Evolutionary conservation across 1,140 invertebrate species (phyloP).

Genomic region (Pollicipes pollicipes): DNA sequence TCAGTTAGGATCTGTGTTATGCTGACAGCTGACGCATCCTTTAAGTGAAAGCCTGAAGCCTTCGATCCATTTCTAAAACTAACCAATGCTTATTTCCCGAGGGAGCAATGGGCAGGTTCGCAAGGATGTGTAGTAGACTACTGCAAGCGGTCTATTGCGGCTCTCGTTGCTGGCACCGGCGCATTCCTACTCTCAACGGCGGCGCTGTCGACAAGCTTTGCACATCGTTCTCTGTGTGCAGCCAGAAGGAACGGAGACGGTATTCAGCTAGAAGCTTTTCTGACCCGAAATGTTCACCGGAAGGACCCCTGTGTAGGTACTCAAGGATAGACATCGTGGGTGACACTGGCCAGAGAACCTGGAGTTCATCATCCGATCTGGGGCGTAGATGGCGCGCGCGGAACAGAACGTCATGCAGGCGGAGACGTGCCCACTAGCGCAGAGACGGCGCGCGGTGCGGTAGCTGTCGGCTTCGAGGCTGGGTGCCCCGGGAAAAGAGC

Average conservation of each 20-base stretch:
- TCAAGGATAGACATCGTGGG: neutral
- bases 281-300: neutral
- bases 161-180: neutral
- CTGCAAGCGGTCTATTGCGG: neutral
- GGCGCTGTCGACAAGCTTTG: neutral
- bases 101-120: neutral
- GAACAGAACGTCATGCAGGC: neutral
- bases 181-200: neutral
- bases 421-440: no score
- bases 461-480: neutral
- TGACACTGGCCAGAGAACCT: neutral
- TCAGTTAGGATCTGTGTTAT: no score
- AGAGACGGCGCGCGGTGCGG: neutral
- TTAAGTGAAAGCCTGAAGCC: neutral
- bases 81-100: neutral
- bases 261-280: neutral
- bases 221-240: neutral
- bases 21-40: no score
- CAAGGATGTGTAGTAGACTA: neutral
- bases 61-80: neutral
- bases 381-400: no score
- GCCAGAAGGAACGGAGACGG: neutral
- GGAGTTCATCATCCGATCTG: neutral
- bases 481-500: neutral
- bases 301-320: neutral